Evolutionary conservation across 2,888 invertebrate genomes (phyloP).

Genomic region (Agonopterix alstromeriana): DNA sequence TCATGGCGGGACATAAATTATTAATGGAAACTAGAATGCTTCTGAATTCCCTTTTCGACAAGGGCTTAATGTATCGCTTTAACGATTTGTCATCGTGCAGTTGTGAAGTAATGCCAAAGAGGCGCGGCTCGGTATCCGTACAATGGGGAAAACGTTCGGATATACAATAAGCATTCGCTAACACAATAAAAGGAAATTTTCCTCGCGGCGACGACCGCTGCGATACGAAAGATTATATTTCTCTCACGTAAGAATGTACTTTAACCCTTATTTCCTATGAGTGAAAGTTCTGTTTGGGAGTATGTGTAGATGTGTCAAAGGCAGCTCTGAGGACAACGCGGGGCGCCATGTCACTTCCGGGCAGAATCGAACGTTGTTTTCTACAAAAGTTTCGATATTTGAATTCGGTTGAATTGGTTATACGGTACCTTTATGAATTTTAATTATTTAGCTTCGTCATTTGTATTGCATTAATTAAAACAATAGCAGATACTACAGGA

Average conservation of each 20-base stretch:
- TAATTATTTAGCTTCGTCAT: too few species aligned
- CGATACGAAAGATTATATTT: constrained; percentile 45
- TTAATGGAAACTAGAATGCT: constrained; percentile 35
- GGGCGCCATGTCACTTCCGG: constrained; percentile 41
- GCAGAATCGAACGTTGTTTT: constrained; percentile 32
- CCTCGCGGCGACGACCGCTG: constrained; percentile 39
- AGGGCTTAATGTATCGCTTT: constrained; percentile 50
- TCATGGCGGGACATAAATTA: constrained; percentile 22
- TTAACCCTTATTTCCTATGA: constrained; percentile 32
- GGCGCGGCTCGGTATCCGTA: constrained; percentile 37
- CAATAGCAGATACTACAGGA: too few species aligned
- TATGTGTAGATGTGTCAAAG: constrained; percentile 32
- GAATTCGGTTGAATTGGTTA: constrained; percentile 1
- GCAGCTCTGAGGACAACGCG: constrained; percentile 28
- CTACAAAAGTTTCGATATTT: constrained; percentile 21
- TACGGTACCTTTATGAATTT: too few species aligned
- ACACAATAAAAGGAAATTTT: constrained; percentile 67
- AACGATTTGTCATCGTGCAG: constrained; percentile 57
- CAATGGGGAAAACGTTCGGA: constrained; percentile 58
- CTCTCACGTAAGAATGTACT: constrained; percentile 28
- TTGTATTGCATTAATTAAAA: too few species aligned
- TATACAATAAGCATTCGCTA: constrained; percentile 67
- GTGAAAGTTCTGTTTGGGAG: constrained; percentile 27
- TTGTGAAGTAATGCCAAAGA: constrained; percentile 50
- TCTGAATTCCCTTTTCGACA: constrained; percentile 26